Evolutionary conservation across 2,888 invertebrate species (phyloP).

Genomic region (Noctua pronuba): DNA sequence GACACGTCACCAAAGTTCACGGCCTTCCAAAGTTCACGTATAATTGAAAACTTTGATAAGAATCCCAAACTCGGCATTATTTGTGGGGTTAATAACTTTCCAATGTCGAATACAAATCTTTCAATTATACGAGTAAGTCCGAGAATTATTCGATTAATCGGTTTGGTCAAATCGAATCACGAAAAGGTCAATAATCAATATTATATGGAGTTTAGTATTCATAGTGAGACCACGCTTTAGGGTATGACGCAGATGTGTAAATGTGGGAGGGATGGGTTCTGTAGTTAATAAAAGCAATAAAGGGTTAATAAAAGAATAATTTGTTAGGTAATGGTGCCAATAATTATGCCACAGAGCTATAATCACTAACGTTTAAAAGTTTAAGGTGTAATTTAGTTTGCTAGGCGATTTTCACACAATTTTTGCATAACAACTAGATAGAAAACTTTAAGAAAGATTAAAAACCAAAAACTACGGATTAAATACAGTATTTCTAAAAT

Average conservation of each 20-base stretch:
- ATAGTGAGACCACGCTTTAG: conserved; percentile 72
- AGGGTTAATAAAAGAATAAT: conserved; percentile 11
- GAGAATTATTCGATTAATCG: conserved; percentile 56
- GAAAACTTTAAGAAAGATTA: too few relatives aligned
- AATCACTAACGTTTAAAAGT: not conserved
- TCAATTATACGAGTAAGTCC: conserved; percentile 46
- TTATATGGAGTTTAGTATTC: conserved; percentile 74
- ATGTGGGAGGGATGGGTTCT: conserved; percentile 2
- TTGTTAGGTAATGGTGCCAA: not conserved
- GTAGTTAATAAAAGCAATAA: not conserved
- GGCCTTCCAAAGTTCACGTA: conserved; percentile 35
- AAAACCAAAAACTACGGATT: too few relatives aligned
- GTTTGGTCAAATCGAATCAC: conserved; percentile 58
- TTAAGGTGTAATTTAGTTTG: not conserved
- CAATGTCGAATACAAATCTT: conserved; percentile 56
- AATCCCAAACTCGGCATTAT: conserved; percentile 33
- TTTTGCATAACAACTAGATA: too few relatives aligned
- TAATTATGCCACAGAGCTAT: not conserved
- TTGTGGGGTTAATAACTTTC: conserved; percentile 55
- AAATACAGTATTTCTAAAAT: too few relatives aligned
- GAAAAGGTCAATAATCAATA: conserved; percentile 68
- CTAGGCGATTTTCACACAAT: too few relatives aligned
- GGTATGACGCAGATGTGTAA: conserved; percentile 74
- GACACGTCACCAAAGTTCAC: conserved; percentile 47
- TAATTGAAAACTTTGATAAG: conserved; percentile 53